phyloP scores from a whole-genome alignment of 53 echinoderm and acorn worm species.

The Stichopus horrens region DNA sequence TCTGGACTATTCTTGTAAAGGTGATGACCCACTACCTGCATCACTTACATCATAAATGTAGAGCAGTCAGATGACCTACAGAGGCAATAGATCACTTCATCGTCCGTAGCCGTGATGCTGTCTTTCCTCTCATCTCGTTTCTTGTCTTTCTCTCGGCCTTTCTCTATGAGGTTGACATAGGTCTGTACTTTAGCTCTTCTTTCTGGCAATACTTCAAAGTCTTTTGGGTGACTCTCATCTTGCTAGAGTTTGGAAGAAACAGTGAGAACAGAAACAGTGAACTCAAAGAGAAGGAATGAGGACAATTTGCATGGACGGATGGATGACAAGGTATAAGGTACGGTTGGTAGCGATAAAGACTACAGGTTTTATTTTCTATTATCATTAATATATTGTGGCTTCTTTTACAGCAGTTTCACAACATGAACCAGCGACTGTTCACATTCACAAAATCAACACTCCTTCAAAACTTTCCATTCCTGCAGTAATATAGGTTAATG shows the following conservation, averaged over 20 bases:
- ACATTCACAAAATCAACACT: no score
- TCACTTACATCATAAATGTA: conserved; percentile 90
- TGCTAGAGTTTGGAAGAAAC: conserved; percentile 49
- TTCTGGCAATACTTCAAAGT: conserved; percentile 76
- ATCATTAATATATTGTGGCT: no score
- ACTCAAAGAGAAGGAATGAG: no score
- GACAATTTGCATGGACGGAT: no score
- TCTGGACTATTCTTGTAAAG: background rate
- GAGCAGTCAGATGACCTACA: conserved; percentile 81
- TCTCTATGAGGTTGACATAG: conserved; percentile 84
- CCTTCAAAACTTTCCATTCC: no score
- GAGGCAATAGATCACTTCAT: conserved; percentile 68
- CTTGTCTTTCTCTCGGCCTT: conserved; percentile 59
- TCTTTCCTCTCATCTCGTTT: conserved; percentile 53
- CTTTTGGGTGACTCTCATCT: conserved; percentile 63
- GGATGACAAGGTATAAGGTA: no score
- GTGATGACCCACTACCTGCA: background rate
- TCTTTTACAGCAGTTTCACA: no score
- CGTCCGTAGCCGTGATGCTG: conserved; percentile 32
- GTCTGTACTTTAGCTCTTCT: conserved; percentile 80
- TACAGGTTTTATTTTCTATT: no score
- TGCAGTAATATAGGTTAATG: no score
- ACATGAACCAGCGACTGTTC: no score
- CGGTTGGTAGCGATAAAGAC: no score
- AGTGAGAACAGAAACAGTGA: background rate